These are phyloP conservation scores for Reticulitermes speratus DNA, from an alignment of 1,140 invertebrate genomes.

Conservation along the genomic window DNA sequence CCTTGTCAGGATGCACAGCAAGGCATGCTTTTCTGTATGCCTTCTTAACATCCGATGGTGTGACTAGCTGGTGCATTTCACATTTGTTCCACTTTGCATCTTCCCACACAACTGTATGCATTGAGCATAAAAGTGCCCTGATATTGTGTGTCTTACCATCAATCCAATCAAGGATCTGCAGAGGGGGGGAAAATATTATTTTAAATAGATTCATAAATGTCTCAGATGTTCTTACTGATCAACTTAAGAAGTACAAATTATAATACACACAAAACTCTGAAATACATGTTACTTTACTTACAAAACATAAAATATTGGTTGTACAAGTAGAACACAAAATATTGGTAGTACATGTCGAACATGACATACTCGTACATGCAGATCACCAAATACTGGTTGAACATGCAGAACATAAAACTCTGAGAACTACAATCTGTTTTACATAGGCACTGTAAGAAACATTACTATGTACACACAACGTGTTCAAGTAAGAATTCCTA, in stretches of 20 bases:
- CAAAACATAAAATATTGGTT: too few relatives aligned
- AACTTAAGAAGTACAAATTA: background rate
- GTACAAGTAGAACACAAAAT: too few relatives aligned
- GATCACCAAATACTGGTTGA: too few relatives aligned
- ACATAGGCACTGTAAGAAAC: too few relatives aligned
- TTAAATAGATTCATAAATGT: background rate
- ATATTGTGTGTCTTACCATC: constrained; percentile 97
- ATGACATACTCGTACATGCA: too few relatives aligned
- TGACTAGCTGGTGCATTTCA: constrained; percentile 92
- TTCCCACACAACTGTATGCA: constrained; percentile 93
- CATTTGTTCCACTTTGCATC: constrained; percentile 89
- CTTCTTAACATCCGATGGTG: constrained; percentile 91
- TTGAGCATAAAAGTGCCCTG: constrained; percentile 87
- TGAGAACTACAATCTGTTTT: too few relatives aligned
- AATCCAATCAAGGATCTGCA: constrained; percentile 73
- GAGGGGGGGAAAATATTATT: constrained; percentile 28
- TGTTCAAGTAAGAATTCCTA: too few relatives aligned
- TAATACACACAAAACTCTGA: background rate
- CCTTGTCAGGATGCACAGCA: constrained; percentile 98
- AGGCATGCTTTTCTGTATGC: constrained; percentile 93
- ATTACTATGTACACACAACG: too few relatives aligned
- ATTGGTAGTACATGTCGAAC: too few relatives aligned
- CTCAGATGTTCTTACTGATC: background rate
- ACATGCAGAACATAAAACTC: too few relatives aligned
- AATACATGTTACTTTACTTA: too few relatives aligned